Evolutionary conservation across 30 jellyfish, hydroid and myxozoan genomes (phyloP).

Genomic region (Turritopsis dohrnii): DNA sequence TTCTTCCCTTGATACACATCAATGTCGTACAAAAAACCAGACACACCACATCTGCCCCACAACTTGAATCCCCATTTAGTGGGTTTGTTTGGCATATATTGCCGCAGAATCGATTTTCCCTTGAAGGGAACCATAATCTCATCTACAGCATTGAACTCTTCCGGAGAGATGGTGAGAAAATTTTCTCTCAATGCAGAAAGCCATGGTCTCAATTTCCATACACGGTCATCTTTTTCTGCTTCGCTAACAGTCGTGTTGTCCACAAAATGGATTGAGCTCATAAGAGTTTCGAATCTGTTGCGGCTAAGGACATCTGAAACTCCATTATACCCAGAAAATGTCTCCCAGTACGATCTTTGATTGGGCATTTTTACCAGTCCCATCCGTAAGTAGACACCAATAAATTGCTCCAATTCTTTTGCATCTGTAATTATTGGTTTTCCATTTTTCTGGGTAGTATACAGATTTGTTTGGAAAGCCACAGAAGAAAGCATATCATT

Average conservation of each 20-base stretch:
- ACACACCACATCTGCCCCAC: slow-evolving; percentile 24
- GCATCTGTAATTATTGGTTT: too few relatives aligned
- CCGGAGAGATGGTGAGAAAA: too few relatives aligned
- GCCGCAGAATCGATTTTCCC: too few relatives aligned
- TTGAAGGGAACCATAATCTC: slow-evolving; percentile 27
- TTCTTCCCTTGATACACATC: slow-evolving; percentile 26
- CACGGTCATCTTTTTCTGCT: slow-evolving; percentile 4
- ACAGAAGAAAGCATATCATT: too few relatives aligned
- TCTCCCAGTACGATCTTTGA: slow-evolving; percentile 1
- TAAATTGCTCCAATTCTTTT: too few relatives aligned
- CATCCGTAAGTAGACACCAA: too few relatives aligned
- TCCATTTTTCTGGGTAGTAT: too few relatives aligned
- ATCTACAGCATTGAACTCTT: slow-evolving; percentile 24
- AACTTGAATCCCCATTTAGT: slow-evolving; percentile 24
- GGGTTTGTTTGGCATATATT: slow-evolving; percentile 24
- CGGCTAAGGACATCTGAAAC: neutral
- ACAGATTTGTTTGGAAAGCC: too few relatives aligned
- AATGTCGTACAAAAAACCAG: slow-evolving; percentile 24
- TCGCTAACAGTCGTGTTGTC: neutral
- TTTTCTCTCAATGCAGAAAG: slow-evolving; percentile 4
- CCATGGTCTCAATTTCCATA: slow-evolving; percentile 15
- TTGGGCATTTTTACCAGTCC: too few relatives aligned
- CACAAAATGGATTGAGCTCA: neutral
- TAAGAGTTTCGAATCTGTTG: too few relatives aligned
- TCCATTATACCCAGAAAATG: neutral